Base-by-base conservation (phyloP, 1,140 invertebrate genomes). In the Drosophila tsacasi region DNA sequence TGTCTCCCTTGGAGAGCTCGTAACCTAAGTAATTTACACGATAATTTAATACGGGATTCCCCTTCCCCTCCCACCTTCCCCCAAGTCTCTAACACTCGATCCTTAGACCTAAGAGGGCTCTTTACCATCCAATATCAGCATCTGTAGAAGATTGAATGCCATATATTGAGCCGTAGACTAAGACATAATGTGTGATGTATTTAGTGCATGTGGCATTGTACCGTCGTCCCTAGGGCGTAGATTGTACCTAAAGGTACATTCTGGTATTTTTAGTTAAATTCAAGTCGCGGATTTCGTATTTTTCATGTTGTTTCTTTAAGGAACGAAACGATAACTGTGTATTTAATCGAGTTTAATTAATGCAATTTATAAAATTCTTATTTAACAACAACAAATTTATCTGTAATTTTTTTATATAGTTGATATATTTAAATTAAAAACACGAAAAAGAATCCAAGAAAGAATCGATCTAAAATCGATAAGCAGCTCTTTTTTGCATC, bases 181-280 rank as follows among this genome's bases (percentile, higher is more conserved):
- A 37, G 52, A 37, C 7, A 39, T 44, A 42, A 27, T 65, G 46
- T 50, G 46, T 50, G 46, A 37, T 42, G 67, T 49, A 50, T 50
- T 39, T 72, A 60, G 54, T 72, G 69, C 71, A 74, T 74, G 71
- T 61, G 44, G 69, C 54, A 73, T 72, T 72, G 65, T 71, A 72
- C 40, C 17, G 15, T 50, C 13, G 25, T 50, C 21, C 46, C 21
- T 17, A 40, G 39, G 40, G 13, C 3, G 21, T 50, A 73, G 27
- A 50, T 40, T 40, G 25, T 59, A 71, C 54, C 54, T 9, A 21
- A 50, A 15, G 7, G 40, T 42, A 42, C 17, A 32, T 39, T 21
- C 8, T 35, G n/a, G 21, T 54, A 19, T 39, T 15, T 55, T 39
- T 55, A 55, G 54, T 6, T 5, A n/a, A 25, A 7, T 57, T 55